A percentile compares a stretch with the other conserved stretches of the same genome.
These are phyloP conservation scores for Sarcophaga subvicina DNA, from an alignment of 2,888 invertebrate genomes.

Conservation along the genomic window DNA sequence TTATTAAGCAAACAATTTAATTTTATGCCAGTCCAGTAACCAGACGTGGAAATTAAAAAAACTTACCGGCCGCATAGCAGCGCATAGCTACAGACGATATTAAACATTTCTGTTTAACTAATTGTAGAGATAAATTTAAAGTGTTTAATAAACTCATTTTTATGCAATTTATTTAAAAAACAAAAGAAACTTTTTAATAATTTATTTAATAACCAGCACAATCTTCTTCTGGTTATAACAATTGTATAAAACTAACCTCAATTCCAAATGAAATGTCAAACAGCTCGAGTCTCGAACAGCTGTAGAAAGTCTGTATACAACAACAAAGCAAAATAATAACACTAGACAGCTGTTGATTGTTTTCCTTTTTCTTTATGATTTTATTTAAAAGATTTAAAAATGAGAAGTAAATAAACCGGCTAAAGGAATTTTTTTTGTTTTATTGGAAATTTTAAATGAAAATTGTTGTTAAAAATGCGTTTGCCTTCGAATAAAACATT, in stretches of 20 bases:
- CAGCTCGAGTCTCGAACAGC: slow-evolving; percentile 43
- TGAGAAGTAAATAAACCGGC: not conserved
- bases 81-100: slow-evolving; percentile 19
- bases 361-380: slow-evolving; percentile 11
- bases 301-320: slow-evolving; percentile 9
- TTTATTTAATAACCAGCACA: slow-evolving; percentile 13
- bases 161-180: slow-evolving; percentile 15
- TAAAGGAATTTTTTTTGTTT: not conserved
- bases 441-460: not conserved
- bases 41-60: not conserved
- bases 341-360: slow-evolving; percentile 43
- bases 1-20: not conserved
- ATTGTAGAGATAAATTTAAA: slow-evolving; percentile 25
- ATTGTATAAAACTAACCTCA: slow-evolving; percentile 48
- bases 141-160: slow-evolving; percentile 56
- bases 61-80: slow-evolving; percentile 47
- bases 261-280: slow-evolving; percentile 38
- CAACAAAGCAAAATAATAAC: not conserved
- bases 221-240: not conserved
- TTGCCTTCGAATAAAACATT: slow-evolving; percentile 83
- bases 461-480: slow-evolving; percentile 64
- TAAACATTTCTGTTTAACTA: slow-evolving; percentile 33
- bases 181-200: not conserved
- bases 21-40: no score
- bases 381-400: not conserved